Evolutionary conservation across 1,140 invertebrate species (phyloP).

Genomic region (Andricus grossulariae): DNA sequence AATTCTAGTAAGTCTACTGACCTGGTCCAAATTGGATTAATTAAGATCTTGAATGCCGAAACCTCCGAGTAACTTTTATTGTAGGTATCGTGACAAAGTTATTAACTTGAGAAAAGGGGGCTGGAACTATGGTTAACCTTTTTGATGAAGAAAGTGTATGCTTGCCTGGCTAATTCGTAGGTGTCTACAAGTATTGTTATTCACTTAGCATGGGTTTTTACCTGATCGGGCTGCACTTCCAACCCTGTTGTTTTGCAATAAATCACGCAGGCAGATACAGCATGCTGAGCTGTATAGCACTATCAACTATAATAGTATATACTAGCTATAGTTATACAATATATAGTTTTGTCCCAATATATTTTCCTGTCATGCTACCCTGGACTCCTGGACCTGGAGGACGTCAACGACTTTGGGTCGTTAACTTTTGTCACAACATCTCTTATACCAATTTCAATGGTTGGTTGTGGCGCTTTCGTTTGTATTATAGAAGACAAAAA

Average conservation of each 20-base stretch:
- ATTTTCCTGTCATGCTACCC: too few relatives aligned
- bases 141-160: background rate
- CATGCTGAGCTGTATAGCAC: background rate
- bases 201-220: conserved; percentile 45
- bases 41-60: background rate
- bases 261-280: conserved; percentile 56
- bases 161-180: conserved; percentile 52
- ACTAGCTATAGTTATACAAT: background rate
- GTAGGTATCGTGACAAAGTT: background rate
- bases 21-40: background rate
- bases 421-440: too few relatives aligned
- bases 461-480: too few relatives aligned
- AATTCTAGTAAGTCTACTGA: background rate
- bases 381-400: too few relatives aligned
- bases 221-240: conserved; percentile 47
- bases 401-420: too few relatives aligned
- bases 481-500: too few relatives aligned
- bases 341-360: background rate
- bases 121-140: background rate
- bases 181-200: conserved; percentile 53
- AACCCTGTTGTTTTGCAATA: conserved; percentile 65
- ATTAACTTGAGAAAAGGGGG: background rate
- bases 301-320: background rate
- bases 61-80: background rate
- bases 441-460: too few relatives aligned